These are phyloP conservation scores for Odontamblyopus lacepedii DNA, from an alignment of 2,797 vertebrate genomes.

Conservation along the genomic window DNA sequence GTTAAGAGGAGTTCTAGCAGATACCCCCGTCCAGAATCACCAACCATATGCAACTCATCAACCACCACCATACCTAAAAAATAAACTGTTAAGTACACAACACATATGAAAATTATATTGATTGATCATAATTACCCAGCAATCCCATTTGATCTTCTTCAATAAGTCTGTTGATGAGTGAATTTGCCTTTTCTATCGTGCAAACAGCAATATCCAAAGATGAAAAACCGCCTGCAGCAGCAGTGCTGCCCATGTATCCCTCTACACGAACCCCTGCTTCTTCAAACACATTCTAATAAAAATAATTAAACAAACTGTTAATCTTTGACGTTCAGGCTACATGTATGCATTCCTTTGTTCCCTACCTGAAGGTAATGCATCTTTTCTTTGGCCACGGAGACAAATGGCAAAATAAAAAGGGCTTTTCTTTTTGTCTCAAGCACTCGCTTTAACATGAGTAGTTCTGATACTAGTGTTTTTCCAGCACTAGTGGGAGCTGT, in stretches of 20 bases:
- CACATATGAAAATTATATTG: background rate
- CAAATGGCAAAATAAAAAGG: constrained; percentile 94
- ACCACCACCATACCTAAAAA: constrained; percentile 91
- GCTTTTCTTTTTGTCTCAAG: constrained; percentile 92
- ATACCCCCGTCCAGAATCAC: constrained; percentile 92
- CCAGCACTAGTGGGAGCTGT: constrained; percentile 96
- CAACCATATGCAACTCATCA: constrained; percentile 96
- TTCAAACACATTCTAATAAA: constrained; percentile 85
- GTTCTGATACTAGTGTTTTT: constrained; percentile 95
- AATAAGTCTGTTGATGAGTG: constrained; percentile 92
- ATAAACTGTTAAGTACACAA: background rate
- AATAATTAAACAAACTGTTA: background rate
- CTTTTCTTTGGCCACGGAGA: constrained; percentile 97
- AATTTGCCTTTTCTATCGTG: constrained; percentile 97
- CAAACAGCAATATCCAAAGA: constrained; percentile 92
- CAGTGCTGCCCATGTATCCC: constrained; percentile 91
- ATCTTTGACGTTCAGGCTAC: background rate
- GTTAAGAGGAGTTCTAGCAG: constrained; percentile 93
- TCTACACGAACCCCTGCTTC: constrained; percentile 90
- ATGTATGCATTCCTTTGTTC: background rate
- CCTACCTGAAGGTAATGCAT: constrained; percentile 91
- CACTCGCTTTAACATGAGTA: constrained; percentile 92
- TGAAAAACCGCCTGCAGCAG: constrained; percentile 83
- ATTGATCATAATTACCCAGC: constrained; percentile 79
- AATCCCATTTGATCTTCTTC: constrained; percentile 87